Base-by-base conservation (phyloP, 2,797 vertebrate species). In the Taenioides sp. region DNA sequence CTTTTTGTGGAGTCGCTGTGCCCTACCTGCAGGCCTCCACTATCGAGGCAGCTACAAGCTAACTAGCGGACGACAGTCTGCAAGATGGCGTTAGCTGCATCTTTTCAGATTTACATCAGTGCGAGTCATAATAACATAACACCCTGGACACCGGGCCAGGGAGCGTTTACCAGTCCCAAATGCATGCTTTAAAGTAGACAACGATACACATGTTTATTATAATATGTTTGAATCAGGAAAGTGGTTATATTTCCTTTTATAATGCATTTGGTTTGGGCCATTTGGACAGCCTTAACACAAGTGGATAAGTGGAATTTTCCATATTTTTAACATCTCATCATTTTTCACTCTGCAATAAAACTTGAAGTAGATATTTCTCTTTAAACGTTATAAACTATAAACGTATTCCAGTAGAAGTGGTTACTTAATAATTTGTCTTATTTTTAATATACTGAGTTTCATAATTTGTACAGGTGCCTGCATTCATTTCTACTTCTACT, bases 81-180 rank as follows among this genome's bases (percentile, higher is more conserved):
- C 96, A 98, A 98, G 96, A 98, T 98, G 97, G 97, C 96, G 96
- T 94, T 87, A 93, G 93, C 91, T 89, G 87, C 80, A 91, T 86
- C 83, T 87, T 90, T 85, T 81, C 79, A 79, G 80, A 87, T 92
- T 90, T 89, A 86, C 85, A 86, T 84, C 90, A 81, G 80, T 84
- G 76, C 77, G 83, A 88, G 78, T 85, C 71, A 73, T 69, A 78
- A 84, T 81, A 82, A 82, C 77, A 57, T 76, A 82, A 71, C 68
- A 66, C 67, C 22, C 34, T 58, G 1, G 11, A 31, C 47, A 6
- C 7, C 27, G 49, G 20, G 23, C 25, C 49, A 31, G 17, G 47
- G 9, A 66, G 27, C 25, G 47, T 54, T 52, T 52, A 2, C 18
- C 5, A n/a, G 31, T n/a, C 47, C 1, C 27, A 14, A 66, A 65